A percentile compares a stretch with the other conserved stretches of the same genome.
Conservation (phyloP, 2,797 vertebrate genomes). For the Poecile montanus region DNA sequence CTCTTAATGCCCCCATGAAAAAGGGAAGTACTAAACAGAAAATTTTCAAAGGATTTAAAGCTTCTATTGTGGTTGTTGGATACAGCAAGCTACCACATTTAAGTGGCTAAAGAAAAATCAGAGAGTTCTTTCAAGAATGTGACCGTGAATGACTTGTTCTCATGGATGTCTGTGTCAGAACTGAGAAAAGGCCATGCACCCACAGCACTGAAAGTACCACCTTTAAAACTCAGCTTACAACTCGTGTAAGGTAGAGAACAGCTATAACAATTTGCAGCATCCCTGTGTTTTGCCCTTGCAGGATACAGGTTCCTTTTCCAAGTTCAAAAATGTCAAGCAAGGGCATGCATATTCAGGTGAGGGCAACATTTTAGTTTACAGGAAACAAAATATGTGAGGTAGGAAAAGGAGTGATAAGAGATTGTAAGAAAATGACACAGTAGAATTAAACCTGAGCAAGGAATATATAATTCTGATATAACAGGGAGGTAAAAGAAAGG, state of each 20-base stretch:
- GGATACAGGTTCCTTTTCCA: background rate
- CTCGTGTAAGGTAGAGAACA: background rate
- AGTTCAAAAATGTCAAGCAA: background rate
- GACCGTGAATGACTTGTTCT: background rate
- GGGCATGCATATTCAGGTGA: background rate
- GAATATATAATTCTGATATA: background rate
- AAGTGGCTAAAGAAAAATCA: constrained; percentile 5
- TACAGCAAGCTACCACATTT: background rate
- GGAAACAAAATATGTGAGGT: background rate
- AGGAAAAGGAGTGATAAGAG: background rate
- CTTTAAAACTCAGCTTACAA: constrained; percentile 60
- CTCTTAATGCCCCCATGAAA: background rate
- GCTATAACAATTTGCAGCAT: background rate
- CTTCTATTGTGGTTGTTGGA: background rate
- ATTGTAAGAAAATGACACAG: background rate
- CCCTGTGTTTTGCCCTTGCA: constrained; percentile 26
- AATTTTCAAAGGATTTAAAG: constrained; percentile 1
- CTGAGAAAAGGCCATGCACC: background rate
- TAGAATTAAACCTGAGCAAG: background rate
- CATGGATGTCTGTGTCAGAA: background rate
- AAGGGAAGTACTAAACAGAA: constrained; percentile 8
- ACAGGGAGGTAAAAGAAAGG: background rate
- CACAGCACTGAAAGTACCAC: background rate
- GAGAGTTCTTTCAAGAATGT: background rate
- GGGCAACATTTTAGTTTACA: background rate